phyloP scores from a whole-genome alignment of 2,888 invertebrate genomes.

The Pasiphila rectangulata region DNA sequence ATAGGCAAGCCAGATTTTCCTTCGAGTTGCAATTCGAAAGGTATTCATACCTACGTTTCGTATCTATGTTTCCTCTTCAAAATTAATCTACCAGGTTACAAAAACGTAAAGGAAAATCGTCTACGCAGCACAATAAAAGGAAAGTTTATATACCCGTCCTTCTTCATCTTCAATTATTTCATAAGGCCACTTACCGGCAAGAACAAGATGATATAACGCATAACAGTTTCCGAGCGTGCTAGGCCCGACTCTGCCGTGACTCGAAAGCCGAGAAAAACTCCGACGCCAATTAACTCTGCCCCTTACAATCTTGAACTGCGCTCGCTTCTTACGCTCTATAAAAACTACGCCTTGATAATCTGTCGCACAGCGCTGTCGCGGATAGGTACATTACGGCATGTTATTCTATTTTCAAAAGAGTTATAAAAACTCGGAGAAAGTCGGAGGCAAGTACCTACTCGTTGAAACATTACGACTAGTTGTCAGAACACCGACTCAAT shows the following conservation, averaged over 20 bases:
- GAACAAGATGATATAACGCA: slow-evolving; percentile 26
- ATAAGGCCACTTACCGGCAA: slow-evolving; percentile 5
- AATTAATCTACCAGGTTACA: background rate
- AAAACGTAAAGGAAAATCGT: background rate
- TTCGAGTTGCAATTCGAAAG: too few species aligned
- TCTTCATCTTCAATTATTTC: slow-evolving; percentile 16
- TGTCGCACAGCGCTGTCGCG: background rate
- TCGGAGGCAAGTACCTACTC: background rate
- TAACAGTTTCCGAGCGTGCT: slow-evolving; percentile 24
- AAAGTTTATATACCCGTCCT: background rate
- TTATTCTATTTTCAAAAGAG: background rate
- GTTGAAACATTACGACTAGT: too few species aligned
- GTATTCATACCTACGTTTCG: too few species aligned
- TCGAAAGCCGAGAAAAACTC: slow-evolving; percentile 27
- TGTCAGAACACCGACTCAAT: too few species aligned
- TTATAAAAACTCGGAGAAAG: background rate
- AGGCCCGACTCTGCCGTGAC: slow-evolving; percentile 22
- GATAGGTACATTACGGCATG: background rate
- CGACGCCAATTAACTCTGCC: slow-evolving; percentile 25
- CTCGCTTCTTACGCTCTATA: background rate
- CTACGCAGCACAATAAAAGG: background rate
- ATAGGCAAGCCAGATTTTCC: too few species aligned
- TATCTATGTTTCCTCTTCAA: too few species aligned
- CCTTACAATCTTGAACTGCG: slow-evolving; percentile 14
- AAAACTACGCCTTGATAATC: background rate